These are phyloP conservation scores for Eulemur albifrons DNA, from an alignment of 2,797 vertebrate genomes.

Conservation along the genomic window DNA sequence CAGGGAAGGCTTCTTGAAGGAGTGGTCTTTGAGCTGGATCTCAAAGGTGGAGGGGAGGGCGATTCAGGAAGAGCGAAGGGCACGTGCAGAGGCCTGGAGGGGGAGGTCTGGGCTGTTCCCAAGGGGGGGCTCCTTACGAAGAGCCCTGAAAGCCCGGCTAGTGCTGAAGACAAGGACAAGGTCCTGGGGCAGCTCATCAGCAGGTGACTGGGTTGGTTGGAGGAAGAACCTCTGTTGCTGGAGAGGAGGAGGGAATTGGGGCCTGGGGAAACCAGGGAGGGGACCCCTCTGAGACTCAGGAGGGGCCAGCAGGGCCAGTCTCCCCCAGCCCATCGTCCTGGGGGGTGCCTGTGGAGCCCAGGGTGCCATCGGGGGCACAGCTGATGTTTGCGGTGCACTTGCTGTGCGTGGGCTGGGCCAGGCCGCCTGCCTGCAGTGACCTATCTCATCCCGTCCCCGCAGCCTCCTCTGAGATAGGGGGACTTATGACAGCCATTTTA, in stretches of 20 bases:
- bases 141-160: neutral
- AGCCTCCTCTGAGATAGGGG: neutral
- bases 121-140: neutral
- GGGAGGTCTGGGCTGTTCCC: neutral
- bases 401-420: rapidly evolving
- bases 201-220: neutral
- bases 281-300: neutral
- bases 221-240: neutral
- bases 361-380: rapidly evolving
- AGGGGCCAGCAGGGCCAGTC: neutral
- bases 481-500: neutral
- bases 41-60: neutral
- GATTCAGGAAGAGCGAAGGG: neutral
- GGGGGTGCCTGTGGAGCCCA: rapidly evolving
- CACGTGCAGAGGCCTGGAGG: neutral
- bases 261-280: neutral
- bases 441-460: rapidly evolving
- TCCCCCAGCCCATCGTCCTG: rapidly evolving
- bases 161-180: neutral
- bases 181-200: neutral
- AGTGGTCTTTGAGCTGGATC: neutral
- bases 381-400: neutral
- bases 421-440: rapidly evolving
- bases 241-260: neutral
- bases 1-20: neutral